Conservation (phyloP, 2,797 vertebrate species). For the Cossypha dichroa region DNA sequence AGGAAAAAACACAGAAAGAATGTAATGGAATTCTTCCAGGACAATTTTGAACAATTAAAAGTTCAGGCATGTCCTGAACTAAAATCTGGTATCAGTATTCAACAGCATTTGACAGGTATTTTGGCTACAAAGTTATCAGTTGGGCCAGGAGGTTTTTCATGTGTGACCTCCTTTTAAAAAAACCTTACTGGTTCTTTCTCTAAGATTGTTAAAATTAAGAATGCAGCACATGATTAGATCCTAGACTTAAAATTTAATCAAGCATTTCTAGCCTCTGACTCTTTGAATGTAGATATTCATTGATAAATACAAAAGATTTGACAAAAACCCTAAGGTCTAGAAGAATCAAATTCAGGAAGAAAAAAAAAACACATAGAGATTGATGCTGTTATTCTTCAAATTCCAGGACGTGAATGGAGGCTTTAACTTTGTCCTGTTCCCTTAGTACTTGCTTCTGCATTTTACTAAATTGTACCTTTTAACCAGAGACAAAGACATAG, state of each 20-base stretch:
- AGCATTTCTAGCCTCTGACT: neutral
- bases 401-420: neutral
- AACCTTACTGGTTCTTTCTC: neutral
- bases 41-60: neutral
- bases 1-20: neutral
- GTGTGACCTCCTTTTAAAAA: neutral
- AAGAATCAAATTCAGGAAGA: neutral
- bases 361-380: neutral
- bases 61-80: neutral
- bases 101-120: neutral
- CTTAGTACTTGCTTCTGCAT: neutral
- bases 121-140: neutral
- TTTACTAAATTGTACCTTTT: neutral
- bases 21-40: neutral
- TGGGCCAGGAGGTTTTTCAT: neutral
- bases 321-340: neutral
- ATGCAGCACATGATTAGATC: neutral
- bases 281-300: neutral
- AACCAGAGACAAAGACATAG: neutral
- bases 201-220: neutral
- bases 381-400: neutral
- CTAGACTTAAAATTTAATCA: neutral
- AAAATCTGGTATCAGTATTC: neutral
- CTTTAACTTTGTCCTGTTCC: neutral
- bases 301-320: neutral